Conservation (phyloP, 2,797 vertebrate species). For the Holocentrus rufus region DNA sequence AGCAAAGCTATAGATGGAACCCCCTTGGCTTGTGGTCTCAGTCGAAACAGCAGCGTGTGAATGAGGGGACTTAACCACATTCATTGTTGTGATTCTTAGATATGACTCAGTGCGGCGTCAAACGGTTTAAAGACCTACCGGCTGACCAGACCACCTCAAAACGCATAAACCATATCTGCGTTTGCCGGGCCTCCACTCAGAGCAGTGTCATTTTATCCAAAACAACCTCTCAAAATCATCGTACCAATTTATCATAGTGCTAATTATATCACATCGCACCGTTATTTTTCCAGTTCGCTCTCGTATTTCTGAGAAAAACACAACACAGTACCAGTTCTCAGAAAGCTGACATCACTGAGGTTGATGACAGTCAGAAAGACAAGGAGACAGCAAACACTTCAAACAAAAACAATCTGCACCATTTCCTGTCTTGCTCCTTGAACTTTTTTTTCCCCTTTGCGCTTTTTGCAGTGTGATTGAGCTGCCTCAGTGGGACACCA, state of each 20-base stretch:
- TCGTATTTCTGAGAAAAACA: constrained; percentile 14
- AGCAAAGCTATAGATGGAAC: not conserved
- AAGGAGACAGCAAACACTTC: constrained; percentile 11
- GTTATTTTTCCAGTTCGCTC: not conserved
- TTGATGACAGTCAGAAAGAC: constrained; percentile 13
- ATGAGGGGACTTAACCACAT: constrained; percentile 62
- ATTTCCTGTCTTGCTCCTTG: constrained; percentile 63
- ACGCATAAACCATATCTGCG: not conserved
- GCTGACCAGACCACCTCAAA: not conserved
- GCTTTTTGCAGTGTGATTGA: constrained; percentile 43
- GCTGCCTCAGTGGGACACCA: constrained; percentile 51
- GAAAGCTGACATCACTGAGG: not conserved
- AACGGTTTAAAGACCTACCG: too few species aligned
- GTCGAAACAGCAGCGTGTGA: constrained; percentile 46
- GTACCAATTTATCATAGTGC: not conserved
- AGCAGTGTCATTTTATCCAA: too few species aligned
- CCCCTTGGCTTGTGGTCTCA: constrained; percentile 53
- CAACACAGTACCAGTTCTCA: not conserved
- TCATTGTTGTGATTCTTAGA: constrained; percentile 4
- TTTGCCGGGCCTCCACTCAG: too few species aligned
- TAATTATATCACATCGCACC: not conserved
- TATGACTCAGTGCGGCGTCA: not conserved
- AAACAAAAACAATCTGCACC: constrained; percentile 57
- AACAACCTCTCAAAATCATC: not conserved
- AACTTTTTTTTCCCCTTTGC: not conserved